These are phyloP conservation scores for Acanthochromis polyacanthus DNA, from an alignment of 2,113 vertebrate species.

Conservation along the genomic window DNA sequence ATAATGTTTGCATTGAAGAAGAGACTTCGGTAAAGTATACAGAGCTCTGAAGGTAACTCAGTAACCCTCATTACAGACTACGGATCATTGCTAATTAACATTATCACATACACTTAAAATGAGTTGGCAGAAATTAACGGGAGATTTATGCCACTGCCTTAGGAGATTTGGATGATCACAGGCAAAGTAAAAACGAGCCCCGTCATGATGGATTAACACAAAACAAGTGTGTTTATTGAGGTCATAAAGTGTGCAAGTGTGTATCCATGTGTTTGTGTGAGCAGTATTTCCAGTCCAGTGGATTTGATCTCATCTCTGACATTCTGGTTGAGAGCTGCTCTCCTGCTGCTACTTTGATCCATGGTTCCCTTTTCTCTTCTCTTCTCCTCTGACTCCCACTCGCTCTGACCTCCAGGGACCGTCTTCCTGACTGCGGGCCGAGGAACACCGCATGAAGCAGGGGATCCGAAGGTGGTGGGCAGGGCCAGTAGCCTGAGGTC, in stretches of 20 bases:
- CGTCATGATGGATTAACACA: not conserved
- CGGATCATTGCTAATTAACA: not conserved
- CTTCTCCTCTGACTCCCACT: constrained; percentile 68
- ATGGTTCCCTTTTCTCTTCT: constrained; percentile 49
- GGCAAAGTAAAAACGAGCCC: constrained; percentile 5
- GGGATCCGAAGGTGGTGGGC: constrained; percentile 63
- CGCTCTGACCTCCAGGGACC: constrained; percentile 63
- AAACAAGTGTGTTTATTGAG: constrained; percentile 10
- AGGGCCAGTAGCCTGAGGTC: constrained; percentile 48
- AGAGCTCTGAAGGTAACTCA: not conserved
- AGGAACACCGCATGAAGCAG: constrained; percentile 54
- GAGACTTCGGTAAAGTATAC: not conserved
- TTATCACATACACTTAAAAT: constrained; percentile 1
- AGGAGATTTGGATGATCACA: constrained; percentile 27
- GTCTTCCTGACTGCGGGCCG: constrained; percentile 32
- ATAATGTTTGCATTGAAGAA: not conserved
- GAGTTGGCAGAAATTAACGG: constrained; percentile 9
- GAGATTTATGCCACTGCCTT: constrained; percentile 21
- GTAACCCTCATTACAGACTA: constrained; percentile 2
- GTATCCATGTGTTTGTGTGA: constrained; percentile 24
- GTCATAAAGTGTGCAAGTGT: not conserved
- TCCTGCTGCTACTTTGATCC: constrained; percentile 71
- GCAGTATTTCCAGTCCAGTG: constrained; percentile 52
- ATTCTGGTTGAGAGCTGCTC: constrained; percentile 45
- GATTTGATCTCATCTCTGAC: constrained; percentile 63